phyloP scores from a whole-genome alignment of 2,888 invertebrate genomes.

The Folsomia candida region DNA sequence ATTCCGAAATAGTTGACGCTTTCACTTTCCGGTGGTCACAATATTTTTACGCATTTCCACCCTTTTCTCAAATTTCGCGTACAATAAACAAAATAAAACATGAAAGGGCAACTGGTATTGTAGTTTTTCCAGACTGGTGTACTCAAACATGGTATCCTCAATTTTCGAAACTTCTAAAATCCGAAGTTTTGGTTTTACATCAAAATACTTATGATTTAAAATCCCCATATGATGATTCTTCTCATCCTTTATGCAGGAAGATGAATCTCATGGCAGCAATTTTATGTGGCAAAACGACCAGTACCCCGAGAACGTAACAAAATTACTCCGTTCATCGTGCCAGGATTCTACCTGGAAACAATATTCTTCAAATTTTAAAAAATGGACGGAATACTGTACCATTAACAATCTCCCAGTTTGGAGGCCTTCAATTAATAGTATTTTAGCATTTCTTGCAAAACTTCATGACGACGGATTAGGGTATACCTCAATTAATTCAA shows the following conservation, averaged over 20 bases:
- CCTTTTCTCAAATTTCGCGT: constrained; percentile 22
- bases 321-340: constrained; percentile 17
- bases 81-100: constrained; percentile 27
- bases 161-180: constrained; percentile 6
- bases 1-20: constrained; percentile 17
- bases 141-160: constrained; percentile 38
- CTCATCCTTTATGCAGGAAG: constrained; percentile 19
- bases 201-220: constrained; percentile 17
- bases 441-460: constrained; percentile 16
- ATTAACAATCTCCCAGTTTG: neutral
- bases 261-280: constrained; percentile 24
- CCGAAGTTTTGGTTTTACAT: constrained; percentile 16
- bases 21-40: constrained; percentile 19
- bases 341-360: neutral
- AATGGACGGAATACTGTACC: constrained; percentile 15
- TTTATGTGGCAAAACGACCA: neutral
- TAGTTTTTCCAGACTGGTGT: constrained; percentile 35
- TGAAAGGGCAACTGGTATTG: constrained; percentile 27
- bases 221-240: constrained; percentile 20
- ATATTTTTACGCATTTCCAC: constrained; percentile 17
- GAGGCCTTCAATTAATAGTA: neutral
- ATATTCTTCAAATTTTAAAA: neutral
- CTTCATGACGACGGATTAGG: constrained; percentile 13
- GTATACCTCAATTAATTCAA: constrained; percentile 28
- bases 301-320: neutral